Percentiles rank a stretch among this genome's conserved stretches.
phyloP scores from a whole-genome alignment of 2,888 invertebrate species.

The Pandemis heparana region DNA sequence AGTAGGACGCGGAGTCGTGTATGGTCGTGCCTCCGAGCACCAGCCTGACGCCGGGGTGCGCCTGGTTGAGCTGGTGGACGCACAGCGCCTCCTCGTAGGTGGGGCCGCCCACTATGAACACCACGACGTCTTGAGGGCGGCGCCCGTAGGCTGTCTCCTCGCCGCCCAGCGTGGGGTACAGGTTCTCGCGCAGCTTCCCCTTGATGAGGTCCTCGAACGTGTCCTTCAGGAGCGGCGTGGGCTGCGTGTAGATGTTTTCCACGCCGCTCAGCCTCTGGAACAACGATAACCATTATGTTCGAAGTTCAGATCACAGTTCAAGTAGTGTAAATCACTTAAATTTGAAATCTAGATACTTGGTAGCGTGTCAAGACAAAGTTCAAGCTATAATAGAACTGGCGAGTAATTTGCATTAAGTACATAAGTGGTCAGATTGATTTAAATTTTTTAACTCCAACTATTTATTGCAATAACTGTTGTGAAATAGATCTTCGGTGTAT shows the following conservation, averaged over 20 bases:
- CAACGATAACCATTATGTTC: not conserved
- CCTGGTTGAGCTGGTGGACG: slow-evolving; percentile 90
- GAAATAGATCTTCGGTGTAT: no score
- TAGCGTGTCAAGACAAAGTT: slow-evolving; percentile 33
- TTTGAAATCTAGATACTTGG: rapidly evolving
- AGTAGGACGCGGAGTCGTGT: slow-evolving; percentile 94
- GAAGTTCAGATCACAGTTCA: no score
- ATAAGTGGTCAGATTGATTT: no score
- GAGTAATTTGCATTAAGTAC: slow-evolving; percentile 91
- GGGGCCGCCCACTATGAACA: slow-evolving; percentile 98
- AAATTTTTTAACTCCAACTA: no score
- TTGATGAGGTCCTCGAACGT: slow-evolving; percentile 87
- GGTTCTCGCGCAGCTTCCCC: slow-evolving; percentile 91
- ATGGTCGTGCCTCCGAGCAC: slow-evolving; percentile 96
- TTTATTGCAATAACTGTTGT: no score
- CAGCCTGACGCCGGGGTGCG: slow-evolving; percentile 90
- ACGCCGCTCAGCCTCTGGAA: slow-evolving; percentile 94
- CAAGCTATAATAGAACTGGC: slow-evolving; percentile 97
- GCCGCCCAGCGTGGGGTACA: slow-evolving; percentile 93
- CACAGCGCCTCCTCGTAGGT: slow-evolving; percentile 98
- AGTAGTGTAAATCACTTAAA: no score
- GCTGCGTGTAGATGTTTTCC: slow-evolving; percentile 99
- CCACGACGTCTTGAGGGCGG: slow-evolving; percentile 96
- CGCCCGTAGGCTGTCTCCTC: slow-evolving; percentile 78
- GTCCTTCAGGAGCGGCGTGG: slow-evolving; percentile 96